phyloP scores from a whole-genome alignment of 2,888 invertebrate genomes.

The Andrena minutula region DNA sequence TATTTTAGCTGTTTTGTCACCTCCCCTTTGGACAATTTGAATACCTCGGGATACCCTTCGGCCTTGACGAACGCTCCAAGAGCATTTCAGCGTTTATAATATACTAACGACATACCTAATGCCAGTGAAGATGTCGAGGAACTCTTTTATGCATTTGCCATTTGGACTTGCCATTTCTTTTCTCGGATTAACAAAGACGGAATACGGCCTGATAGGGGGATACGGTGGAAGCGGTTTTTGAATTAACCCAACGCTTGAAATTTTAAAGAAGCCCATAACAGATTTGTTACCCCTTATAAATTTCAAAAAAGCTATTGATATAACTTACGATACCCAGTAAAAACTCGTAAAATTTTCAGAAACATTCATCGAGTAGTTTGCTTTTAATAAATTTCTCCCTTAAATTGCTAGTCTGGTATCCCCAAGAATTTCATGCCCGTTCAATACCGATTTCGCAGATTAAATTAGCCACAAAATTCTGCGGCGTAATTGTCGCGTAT shows the following conservation, averaged over 20 bases:
- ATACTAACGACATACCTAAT: too few relatives aligned
- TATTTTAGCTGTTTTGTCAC: conserved; percentile 13
- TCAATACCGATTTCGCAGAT: background rate
- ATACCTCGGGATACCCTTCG: conserved; percentile 16
- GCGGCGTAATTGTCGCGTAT: background rate
- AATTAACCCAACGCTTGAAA: conserved; percentile 61
- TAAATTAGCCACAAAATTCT: conserved; percentile 2
- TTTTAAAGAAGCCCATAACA: conserved; percentile 43
- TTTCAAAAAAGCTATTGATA: too few relatives aligned
- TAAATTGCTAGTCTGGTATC: background rate
- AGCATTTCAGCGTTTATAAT: too few relatives aligned
- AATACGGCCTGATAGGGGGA: conserved; percentile 46
- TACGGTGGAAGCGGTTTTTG: conserved; percentile 44
- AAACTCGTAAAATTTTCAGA: too few relatives aligned
- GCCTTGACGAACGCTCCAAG: too few relatives aligned
- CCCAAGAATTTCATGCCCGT: background rate
- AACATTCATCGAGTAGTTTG: too few relatives aligned
- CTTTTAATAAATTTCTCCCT: too few relatives aligned
- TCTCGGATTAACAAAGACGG: conserved; percentile 36
- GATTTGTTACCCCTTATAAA: too few relatives aligned
- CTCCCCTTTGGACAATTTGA: conserved; percentile 23
- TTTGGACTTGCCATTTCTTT: too few relatives aligned
- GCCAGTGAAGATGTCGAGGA: too few relatives aligned
- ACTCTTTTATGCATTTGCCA: too few relatives aligned
- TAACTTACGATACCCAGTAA: too few relatives aligned